Evolutionary conservation across 2,113 vertebrate species (phyloP).

Genomic region (Oncorhynchus keta): DNA sequence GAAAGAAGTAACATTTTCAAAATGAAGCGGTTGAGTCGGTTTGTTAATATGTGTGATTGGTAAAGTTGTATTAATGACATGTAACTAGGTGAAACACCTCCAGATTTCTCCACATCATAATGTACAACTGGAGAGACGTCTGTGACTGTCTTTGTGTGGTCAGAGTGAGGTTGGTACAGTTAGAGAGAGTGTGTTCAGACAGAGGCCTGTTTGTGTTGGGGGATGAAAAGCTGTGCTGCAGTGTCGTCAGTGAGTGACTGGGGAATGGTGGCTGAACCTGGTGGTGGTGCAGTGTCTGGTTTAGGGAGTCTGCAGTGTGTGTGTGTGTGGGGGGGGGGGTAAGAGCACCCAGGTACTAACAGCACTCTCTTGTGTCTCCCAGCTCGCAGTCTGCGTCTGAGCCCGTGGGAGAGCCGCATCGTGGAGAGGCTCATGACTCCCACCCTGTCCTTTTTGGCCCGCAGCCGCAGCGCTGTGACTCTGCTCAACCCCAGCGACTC

Average conservation of each 20-base stretch:
- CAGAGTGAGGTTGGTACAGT: background rate
- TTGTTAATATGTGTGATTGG: constrained; percentile 13
- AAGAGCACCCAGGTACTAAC: constrained; percentile 37
- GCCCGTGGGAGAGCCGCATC: constrained; percentile 95
- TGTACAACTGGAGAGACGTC: background rate
- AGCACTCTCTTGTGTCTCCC: constrained; percentile 60
- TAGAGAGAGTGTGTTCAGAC: background rate
- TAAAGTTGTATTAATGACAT: background rate
- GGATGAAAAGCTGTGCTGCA: background rate
- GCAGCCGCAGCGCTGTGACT: constrained; percentile 90
- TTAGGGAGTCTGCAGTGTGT: constrained; percentile 2
- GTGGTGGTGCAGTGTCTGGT: background rate
- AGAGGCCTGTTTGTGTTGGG: background rate
- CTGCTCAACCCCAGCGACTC: constrained; percentile 86
- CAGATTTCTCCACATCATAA: constrained; percentile 8
- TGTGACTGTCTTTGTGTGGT: background rate
- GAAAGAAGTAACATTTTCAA: background rate
- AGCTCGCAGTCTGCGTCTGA: constrained; percentile 94
- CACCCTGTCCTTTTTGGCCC: constrained; percentile 92
- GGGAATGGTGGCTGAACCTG: background rate
- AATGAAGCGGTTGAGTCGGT: background rate
- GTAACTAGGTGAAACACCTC: background rate
- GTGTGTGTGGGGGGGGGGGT: background rate
- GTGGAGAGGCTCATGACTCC: constrained; percentile 97
- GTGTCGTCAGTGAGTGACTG: constrained; percentile 15